Evolutionary conservation across 2,888 invertebrate species (phyloP), one percentile per base, ranked within the genome.

Genomic region (Lysandra bellargus): DNA sequence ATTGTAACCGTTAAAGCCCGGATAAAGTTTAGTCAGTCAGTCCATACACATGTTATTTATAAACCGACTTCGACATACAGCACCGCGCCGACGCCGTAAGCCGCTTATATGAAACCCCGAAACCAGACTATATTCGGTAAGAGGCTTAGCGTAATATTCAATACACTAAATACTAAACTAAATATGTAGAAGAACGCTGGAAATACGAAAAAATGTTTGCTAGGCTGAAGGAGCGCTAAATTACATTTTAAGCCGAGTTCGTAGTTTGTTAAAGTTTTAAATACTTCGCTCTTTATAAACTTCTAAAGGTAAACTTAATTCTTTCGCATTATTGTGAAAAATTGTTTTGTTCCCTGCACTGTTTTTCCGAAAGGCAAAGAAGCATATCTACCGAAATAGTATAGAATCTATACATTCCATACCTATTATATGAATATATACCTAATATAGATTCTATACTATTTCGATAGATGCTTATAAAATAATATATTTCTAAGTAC

Each of bases 81-180:
- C 12, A 69, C 69, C 4, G 69, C 4, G 37, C 14, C 30, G 64
- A 37, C 12, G 14, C 37, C 2, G 33, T 37, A 69, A 69, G 69
- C 69, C 33, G 69, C 69, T 69, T 69, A 69, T 69, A 69, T 33
- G 69, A 69, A 69, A 69, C 37, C 69, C 69, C 33, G 14, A 69
- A 69, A 69, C 69, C 69, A 64, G 64, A 30, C 64, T 12, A 69
- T 69, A 69, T 33, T 14, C 14, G 14, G 17, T 37, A 69, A 69
- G 69, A 30, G 33, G 69, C 69, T 69, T 69, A 37, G 69, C 69
- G 1, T 37, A 69, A 69, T 69, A 69, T 69, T 69, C 69, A 69
- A 69, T 69, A 33, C 69, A 33, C 17, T 37, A 33, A 61, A 64
- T 64, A 37, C 33, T 5, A 37, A 33, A 17, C 33, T 69, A 5